Evolutionary conservation across 2,888 invertebrate species (phyloP).

Genomic region (Drosophila sordidula): DNA sequence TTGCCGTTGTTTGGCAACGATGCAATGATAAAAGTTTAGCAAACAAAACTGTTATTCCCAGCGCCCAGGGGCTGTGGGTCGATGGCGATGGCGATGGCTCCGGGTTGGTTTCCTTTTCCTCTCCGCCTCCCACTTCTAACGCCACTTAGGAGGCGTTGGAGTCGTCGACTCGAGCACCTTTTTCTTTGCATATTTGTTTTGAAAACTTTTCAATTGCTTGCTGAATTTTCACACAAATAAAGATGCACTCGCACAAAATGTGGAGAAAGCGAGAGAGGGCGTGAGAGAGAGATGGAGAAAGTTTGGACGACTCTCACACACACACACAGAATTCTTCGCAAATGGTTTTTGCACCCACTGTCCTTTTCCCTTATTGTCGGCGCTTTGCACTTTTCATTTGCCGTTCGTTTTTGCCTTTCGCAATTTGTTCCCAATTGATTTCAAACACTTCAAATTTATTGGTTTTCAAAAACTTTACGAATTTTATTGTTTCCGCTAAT

Average conservation of each 20-base stretch:
- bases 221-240: slow-evolving; percentile 63
- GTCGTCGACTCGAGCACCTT: slow-evolving; percentile 63
- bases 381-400: slow-evolving; percentile 38
- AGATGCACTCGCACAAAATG: slow-evolving; percentile 28
- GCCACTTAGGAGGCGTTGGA: slow-evolving; percentile 56
- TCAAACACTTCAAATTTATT: slow-evolving; percentile 78
- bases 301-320: slow-evolving; percentile 28
- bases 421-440: slow-evolving; percentile 79
- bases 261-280: neutral
- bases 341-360: slow-evolving; percentile 26
- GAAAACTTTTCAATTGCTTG: slow-evolving; percentile 72
- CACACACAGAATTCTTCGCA: slow-evolving; percentile 33
- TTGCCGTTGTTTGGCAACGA: slow-evolving; percentile 42
- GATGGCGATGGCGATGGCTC: slow-evolving; percentile 18
- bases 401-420: slow-evolving; percentile 61
- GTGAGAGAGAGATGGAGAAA: slow-evolving; percentile 13
- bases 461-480: slow-evolving; percentile 74
- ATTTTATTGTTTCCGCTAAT: slow-evolving; percentile 82
- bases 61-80: slow-evolving; percentile 43
- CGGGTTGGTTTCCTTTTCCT: slow-evolving; percentile 38
- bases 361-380: slow-evolving; percentile 22
- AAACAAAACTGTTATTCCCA: slow-evolving; percentile 66
- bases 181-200: slow-evolving; percentile 78
- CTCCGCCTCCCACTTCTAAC: slow-evolving; percentile 2
- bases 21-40: slow-evolving; percentile 72